Evolutionary conservation across 1,140 invertebrate species (phyloP).

Genomic region (Carcinoscorpius rotundicauda): DNA sequence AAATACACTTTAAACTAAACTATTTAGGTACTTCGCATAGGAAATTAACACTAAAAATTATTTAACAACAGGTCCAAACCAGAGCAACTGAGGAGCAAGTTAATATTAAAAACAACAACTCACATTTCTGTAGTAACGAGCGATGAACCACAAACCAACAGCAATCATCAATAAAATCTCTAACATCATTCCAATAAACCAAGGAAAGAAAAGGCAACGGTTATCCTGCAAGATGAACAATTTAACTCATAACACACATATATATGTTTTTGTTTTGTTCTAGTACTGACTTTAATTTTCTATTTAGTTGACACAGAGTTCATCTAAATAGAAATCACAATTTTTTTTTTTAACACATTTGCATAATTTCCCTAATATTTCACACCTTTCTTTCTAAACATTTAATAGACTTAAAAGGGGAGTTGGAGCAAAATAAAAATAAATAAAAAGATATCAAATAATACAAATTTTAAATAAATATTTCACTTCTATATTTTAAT

Average conservation of each 20-base stretch:
- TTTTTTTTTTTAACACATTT: background rate
- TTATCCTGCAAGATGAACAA: conserved; percentile 12
- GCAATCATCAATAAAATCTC: conserved; percentile 19
- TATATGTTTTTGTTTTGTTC: background rate
- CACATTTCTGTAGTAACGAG: conserved; percentile 21
- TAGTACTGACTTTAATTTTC: background rate
- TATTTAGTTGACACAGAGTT: background rate
- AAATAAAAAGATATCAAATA: too few species aligned
- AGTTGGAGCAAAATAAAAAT: too few species aligned
- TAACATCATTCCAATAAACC: conserved; percentile 18
- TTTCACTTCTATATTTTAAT: too few species aligned
- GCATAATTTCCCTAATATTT: background rate
- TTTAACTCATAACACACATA: background rate
- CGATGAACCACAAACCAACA: conserved; percentile 19
- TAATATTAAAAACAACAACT: conserved; percentile 1
- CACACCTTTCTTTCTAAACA: background rate
- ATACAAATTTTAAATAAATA: too few species aligned
- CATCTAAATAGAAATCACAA: background rate
- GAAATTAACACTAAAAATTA: background rate
- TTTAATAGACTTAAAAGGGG: background rate
- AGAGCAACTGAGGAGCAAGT: background rate
- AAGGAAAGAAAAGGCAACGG: conserved; percentile 21
- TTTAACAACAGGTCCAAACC: background rate
- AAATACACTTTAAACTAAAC: too few species aligned
- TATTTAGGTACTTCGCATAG: too few species aligned